These are phyloP conservation scores for Nothoprocta perdicaria DNA, from an alignment of 2,113 vertebrate genomes.

Conservation along the genomic window DNA sequence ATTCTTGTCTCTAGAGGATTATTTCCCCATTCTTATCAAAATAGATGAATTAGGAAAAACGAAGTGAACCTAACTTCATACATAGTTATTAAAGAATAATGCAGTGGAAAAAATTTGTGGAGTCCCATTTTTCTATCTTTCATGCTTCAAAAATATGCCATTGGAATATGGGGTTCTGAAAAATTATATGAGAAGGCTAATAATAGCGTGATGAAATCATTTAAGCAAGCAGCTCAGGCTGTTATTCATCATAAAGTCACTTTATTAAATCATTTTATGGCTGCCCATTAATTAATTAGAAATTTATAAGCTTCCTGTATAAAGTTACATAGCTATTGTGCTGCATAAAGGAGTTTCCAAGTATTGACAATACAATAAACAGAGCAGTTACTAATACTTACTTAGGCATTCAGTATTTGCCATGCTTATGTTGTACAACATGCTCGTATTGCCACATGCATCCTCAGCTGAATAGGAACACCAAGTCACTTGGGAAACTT, in stretches of 20 bases:
- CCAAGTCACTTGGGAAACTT: neutral
- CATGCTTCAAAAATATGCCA: neutral
- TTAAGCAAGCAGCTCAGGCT: neutral
- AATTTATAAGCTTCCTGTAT: neutral
- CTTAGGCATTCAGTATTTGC: neutral
- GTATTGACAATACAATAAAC: neutral
- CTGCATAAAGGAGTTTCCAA: neutral
- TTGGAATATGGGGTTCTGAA: neutral
- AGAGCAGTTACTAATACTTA: neutral
- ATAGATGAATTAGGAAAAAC: neutral
- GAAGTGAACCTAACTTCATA: neutral
- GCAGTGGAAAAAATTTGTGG: neutral
- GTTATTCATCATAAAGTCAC: neutral
- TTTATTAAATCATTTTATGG: neutral
- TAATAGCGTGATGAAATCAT: neutral
- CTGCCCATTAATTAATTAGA: neutral
- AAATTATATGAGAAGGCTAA: neutral
- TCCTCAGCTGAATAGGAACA: neutral
- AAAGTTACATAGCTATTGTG: neutral
- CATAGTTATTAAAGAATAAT: neutral
- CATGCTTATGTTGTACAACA: neutral
- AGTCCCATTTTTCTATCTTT: neutral
- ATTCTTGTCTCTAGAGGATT: neutral
- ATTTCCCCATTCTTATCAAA: neutral
- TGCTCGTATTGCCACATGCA: neutral